Conservation (phyloP, 2,797 vertebrate genomes). For the Oreochromis grahami region DNA sequence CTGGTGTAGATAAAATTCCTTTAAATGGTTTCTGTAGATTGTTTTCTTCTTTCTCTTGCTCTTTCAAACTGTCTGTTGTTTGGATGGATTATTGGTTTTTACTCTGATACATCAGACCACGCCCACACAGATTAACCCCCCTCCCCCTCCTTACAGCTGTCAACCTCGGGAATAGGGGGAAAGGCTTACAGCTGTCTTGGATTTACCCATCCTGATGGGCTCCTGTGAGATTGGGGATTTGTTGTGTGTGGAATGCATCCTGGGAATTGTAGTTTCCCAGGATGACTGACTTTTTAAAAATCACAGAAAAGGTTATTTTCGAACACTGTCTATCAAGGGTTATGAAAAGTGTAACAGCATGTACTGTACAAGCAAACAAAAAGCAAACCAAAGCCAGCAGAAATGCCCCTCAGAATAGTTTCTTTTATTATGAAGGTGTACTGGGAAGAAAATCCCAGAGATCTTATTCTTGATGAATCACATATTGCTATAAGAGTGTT, state of each 20-base stretch:
- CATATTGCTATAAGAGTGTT: no score
- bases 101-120: conserved; percentile 24
- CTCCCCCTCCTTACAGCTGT: neutral
- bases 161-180: neutral
- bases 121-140: conserved; percentile 38
- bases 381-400: neutral
- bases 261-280: neutral
- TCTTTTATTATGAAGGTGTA: neutral
- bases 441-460: no score
- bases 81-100: conserved; percentile 44
- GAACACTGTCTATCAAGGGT: neutral
- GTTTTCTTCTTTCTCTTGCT: neutral
- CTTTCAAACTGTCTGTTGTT: neutral
- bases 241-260: neutral
- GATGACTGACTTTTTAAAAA: neutral
- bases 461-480: no score
- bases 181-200: neutral
- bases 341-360: neutral
- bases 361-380: neutral
- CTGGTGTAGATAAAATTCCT: neutral
- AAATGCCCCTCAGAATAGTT: neutral
- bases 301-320: neutral
- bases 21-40: neutral
- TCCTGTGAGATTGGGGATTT: conserved; percentile 10
- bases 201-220: neutral